Conservation (phyloP, 1,140 invertebrate genomes). For the Drosophila bipectinata region DNA sequence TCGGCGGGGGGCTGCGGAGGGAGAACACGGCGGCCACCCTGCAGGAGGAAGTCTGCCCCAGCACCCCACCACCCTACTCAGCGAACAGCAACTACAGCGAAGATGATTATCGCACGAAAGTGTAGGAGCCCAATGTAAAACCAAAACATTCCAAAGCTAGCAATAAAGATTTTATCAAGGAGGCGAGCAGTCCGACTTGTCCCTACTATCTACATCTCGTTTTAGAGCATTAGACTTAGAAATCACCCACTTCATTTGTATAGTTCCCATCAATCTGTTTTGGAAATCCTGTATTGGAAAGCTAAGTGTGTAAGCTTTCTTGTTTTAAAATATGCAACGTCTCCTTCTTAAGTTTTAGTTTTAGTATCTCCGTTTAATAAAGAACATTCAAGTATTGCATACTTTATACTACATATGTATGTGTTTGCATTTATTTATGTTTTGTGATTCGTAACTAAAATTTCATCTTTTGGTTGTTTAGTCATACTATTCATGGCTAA, state of each 20-base stretch:
- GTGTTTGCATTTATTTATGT: background rate
- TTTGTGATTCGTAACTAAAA: background rate
- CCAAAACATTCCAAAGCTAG: slow-evolving; percentile 57
- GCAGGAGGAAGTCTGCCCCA: slow-evolving; percentile 68
- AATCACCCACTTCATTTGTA: slow-evolving; percentile 22
- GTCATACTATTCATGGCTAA: slow-evolving; percentile 5
- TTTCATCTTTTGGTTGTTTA: background rate
- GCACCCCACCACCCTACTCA: slow-evolving; percentile 71
- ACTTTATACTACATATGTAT: no score
- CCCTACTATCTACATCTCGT: slow-evolving; percentile 13
- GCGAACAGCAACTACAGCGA: slow-evolving; percentile 53
- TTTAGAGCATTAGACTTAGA: slow-evolving; percentile 13
- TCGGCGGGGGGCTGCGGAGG: slow-evolving; percentile 42
- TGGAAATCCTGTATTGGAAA: background rate
- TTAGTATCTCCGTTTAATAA: slow-evolving; percentile 22
- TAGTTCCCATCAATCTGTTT: slow-evolving; percentile 21
- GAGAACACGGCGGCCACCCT: slow-evolving; percentile 71
- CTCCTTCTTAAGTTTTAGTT: background rate
- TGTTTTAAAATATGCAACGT: slow-evolving; percentile 11
- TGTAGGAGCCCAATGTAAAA: slow-evolving; percentile 24
- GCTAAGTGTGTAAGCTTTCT: slow-evolving; percentile 17
- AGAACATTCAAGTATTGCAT: background rate
- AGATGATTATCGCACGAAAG: slow-evolving; percentile 72
- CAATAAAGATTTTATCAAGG: slow-evolving; percentile 18
- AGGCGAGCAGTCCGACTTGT: slow-evolving; percentile 4